Base-by-base conservation (phyloP, 1,140 invertebrate genomes). In the Cydia amplana region DNA sequence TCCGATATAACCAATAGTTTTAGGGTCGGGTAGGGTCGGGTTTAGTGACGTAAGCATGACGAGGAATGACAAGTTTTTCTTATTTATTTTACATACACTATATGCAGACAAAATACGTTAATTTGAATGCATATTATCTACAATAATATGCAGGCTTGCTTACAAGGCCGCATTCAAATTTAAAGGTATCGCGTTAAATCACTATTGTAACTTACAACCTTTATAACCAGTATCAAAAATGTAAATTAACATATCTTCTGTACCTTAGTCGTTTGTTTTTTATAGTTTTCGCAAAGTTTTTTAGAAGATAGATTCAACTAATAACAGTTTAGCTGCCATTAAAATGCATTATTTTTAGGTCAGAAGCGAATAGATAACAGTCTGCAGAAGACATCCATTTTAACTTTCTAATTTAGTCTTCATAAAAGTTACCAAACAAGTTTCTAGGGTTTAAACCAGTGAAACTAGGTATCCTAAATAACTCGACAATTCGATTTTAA, bases 331-430 rank as follows among this genome's bases (percentile, higher is more conserved):
- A 88, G 55, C 88, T 88, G 87, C 85, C 89, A 91, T 91, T 92
- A 92, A 89, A 91, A 90, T 93, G 89, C 89, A 91, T 88, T 90
- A 87, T 89, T 79, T 83, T 91, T 91, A 88, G 90, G 90, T 93
- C 89, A 85, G 84, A 86, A 90, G 87, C 70, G 75, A 72, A 55
- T 75, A 70, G 74, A 49, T 65, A 70, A 43, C 81, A 87, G 88
- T 88, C 85, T 91, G 84, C 85, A 87, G 81, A 91, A 85, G 80
- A 79, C 81, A 88, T 88, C 82, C 88, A 84, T 82, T 87, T 87
- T 87, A 85, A 91, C 89, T 91, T 93, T 93, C 89, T 91, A 91
- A 93, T 90, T 91, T 91, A 36, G 65, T 43, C 65, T 79, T 88
- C 87, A 88, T 89, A 78, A 77, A 84, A 85, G 84, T 81, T 82